phyloP scores from a whole-genome alignment of 1,140 invertebrate species.

The Cylas formicarius region DNA sequence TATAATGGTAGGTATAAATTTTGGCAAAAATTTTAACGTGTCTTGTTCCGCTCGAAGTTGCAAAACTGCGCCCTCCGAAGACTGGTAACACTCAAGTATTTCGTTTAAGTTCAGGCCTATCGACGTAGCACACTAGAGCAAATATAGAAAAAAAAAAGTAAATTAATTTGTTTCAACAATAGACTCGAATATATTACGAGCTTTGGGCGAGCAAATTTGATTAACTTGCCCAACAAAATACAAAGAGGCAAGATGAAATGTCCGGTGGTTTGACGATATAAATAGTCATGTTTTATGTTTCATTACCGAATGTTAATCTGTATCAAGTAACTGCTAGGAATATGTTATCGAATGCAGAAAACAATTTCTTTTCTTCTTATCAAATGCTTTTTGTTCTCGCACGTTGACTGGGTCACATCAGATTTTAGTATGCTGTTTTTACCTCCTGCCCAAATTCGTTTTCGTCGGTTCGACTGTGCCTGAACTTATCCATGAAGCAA shows the following conservation, averaged over 20 bases:
- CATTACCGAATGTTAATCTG: background rate
- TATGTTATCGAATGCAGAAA: background rate
- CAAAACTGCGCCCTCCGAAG: slow-evolving; percentile 45
- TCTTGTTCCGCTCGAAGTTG: slow-evolving; percentile 50
- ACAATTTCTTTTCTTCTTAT: background rate
- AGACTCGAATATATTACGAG: background rate
- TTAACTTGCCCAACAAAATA: background rate
- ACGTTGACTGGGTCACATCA: too few relatives aligned
- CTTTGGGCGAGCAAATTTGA: background rate
- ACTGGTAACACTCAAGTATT: slow-evolving; percentile 43
- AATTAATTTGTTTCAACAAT: background rate
- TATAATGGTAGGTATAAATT: slow-evolving; percentile 58
- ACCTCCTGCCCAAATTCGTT: slow-evolving; percentile 30
- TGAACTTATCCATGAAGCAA: slow-evolving; percentile 34
- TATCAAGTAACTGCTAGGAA: background rate
- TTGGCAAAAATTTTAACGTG: slow-evolving; percentile 44
- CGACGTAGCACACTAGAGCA: slow-evolving; percentile 45
- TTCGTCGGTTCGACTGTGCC: slow-evolving; percentile 14
- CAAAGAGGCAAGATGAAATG: background rate
- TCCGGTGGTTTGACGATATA: background rate
- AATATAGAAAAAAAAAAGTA: slow-evolving; percentile 13
- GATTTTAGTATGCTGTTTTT: background rate
- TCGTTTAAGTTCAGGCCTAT: slow-evolving; percentile 38
- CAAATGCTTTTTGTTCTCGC: background rate
- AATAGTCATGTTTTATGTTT: background rate